Base-by-base conservation (phyloP, 1,140 invertebrate genomes). In the Pogonus chalceus region DNA sequence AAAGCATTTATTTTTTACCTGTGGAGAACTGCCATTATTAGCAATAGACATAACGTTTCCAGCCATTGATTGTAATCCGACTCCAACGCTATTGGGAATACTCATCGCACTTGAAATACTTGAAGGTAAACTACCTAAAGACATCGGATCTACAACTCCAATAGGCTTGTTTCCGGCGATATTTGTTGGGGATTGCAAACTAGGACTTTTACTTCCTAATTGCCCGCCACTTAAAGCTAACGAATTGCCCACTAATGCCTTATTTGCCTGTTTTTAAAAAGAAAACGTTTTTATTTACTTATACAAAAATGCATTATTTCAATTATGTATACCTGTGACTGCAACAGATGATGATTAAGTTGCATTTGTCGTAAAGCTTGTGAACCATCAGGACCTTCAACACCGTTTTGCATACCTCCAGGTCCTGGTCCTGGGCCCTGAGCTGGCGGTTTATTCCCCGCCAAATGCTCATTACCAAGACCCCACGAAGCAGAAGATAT, bases 151-250 rank as follows among this genome's bases (percentile, higher is more conserved):
- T 2, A 78, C 72, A 22, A 76, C 73, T 55, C 69, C 66, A 56
- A 57, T 63, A 46, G 65, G 63, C 62, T 81, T 81, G 23, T 76
- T 76, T 16, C 80, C 78, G 20, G 78, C 77, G 53, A 87, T 83
- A 65, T 88, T 88, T 10, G 85, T 85, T 47, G 86, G 85, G 39
- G 86, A 88, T 69, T 89, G 87, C 67, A 90, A 73, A 63, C 84
- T 88, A 46, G 84, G 83, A 69, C 84, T 88, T 65, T 88, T 88
- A 69, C 77, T 88, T 56, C 84, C 84, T 65, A 88, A 74, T 59
- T 80, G 80, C 65, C 79, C 83, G 65, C 81, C 78, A 47, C 79
- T 75, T 75, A 86, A 79, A 20, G 79, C 79, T 60, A 83, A 72
- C 56, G 77, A 73, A 63, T 86, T 85, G 56, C 80, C 74, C 49